These are phyloP conservation scores for Trichomalopsis sarcophagae DNA, from an alignment of 1,140 invertebrate species.

Conservation along the genomic window DNA sequence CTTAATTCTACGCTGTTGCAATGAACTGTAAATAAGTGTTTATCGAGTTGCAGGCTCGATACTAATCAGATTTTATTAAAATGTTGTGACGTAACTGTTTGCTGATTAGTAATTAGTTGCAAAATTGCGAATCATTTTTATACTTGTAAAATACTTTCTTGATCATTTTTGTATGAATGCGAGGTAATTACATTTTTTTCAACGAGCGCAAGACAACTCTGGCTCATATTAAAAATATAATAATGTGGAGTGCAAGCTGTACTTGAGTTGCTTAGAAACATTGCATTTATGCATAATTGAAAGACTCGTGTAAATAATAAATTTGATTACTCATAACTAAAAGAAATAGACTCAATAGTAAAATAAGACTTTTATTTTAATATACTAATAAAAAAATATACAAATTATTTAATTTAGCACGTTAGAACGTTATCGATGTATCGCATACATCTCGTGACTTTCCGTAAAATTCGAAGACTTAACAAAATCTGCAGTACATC, in stretches of 20 bases:
- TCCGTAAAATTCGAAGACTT: conserved; percentile 49
- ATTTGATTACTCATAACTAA: conserved; percentile 52
- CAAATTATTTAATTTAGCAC: conserved; percentile 38
- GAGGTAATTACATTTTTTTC: conserved; percentile 44
- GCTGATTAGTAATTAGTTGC: conserved; percentile 45
- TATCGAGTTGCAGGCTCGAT: conserved; percentile 22
- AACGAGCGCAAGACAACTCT: conserved; percentile 20
- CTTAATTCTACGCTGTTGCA: conserved; percentile 73
- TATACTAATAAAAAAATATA: conserved; percentile 23
- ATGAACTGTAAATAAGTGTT: conserved; percentile 53
- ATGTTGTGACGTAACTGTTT: conserved; percentile 39
- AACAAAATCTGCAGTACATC: conserved; percentile 60
- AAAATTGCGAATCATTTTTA: conserved; percentile 44
- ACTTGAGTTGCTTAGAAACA: conserved; percentile 44
- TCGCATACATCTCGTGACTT: conserved; percentile 43
- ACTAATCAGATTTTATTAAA: conserved; percentile 51
- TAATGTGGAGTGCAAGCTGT: conserved; percentile 6
- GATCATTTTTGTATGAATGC: conserved; percentile 42
- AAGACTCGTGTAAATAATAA: conserved; percentile 57
- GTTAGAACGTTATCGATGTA: conserved; percentile 24
- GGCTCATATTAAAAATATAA: conserved; percentile 22
- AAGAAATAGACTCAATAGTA: conserved; percentile 36
- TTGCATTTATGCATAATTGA: conserved; percentile 55
- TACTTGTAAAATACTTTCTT: conserved; percentile 48
- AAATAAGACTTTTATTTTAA: conserved; percentile 44